Base-by-base conservation (phyloP, 1,140 invertebrate species). In the Cyclargus thomasi region DNA sequence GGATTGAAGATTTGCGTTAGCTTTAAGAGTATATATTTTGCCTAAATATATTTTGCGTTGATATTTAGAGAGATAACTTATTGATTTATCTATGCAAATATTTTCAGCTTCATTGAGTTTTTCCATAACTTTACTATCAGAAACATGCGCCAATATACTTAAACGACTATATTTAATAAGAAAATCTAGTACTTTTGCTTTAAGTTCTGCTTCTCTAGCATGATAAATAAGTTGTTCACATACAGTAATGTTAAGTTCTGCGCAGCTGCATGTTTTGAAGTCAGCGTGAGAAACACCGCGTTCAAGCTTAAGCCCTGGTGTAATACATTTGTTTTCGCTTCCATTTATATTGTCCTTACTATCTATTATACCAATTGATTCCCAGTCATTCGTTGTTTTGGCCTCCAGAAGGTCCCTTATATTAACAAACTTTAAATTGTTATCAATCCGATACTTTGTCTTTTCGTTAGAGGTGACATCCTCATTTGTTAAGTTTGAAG, bases 151-250 rank as follows among this genome's bases (percentile, higher is more conserved):
- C 17, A 86, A 62, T 11, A 90, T 62, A 72, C 84, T 81, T 55
- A 91, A 78, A 66, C 82, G 76, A 63, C 82, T 73, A 67, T 74
- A 87, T 65, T 80, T 79, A 35, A 91, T 84, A 22, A 83, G 70
- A 71, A 90, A 91, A 68, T 90, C 81, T 36, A 91, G 78, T 64
- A 77, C 74, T 74, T 90, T 91, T n/a, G 62, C 71, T 74, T 84
- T 85, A 67, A 90, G 73, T 64, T 88, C 82, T 53, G 88, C 88
- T 77, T 82, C 74, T 63, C 74, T 67, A 16, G 86, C 83, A 62
- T 88, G 85, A 69, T 79, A 64, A 62, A 88, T 82, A 7, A 90
- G 70, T 73, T 90, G 86, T 68, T 85, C 80, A 68, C 75, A 78
- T 67, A 88, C 82, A 39, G 74, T 72, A 53, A 88, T 83, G 64